A percentile compares a stretch with the other conserved stretches of the same genome.
Conservation (phyloP, 1,140 invertebrate species). For the Parasteatoda tepidariorum region DNA sequence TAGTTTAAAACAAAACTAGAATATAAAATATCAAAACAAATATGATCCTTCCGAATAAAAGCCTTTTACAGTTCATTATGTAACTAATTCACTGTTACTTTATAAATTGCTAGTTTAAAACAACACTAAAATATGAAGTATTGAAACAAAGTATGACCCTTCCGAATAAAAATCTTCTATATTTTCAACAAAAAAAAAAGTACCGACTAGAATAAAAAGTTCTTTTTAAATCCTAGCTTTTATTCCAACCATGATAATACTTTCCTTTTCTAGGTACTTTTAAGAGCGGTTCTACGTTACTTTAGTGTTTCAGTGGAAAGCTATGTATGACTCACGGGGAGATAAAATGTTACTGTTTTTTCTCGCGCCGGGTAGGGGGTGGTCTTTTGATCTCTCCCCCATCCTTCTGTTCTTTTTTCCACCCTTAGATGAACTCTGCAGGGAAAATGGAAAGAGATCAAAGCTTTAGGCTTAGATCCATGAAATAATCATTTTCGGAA, state of each 20-base stretch:
- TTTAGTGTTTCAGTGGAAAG: constrained; percentile 1
- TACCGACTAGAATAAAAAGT: constrained; percentile 5
- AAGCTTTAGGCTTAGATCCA: not conserved
- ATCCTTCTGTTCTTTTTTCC: not conserved
- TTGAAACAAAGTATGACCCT: not conserved
- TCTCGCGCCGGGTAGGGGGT: not conserved
- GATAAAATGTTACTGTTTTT: constrained; percentile 46
- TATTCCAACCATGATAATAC: not conserved
- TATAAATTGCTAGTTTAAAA: too few relatives aligned
- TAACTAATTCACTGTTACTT: too few relatives aligned
- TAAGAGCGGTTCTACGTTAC: constrained; percentile 32
- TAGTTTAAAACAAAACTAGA: too few relatives aligned
- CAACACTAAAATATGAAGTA: too few relatives aligned
- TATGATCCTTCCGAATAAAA: too few relatives aligned
- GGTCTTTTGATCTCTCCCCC: not conserved
- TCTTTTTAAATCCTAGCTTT: constrained; percentile 9
- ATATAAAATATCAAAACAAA: too few relatives aligned
- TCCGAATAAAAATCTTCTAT: constrained; percentile 12
- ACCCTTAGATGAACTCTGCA: not conserved
- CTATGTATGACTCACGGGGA: constrained; percentile 30
- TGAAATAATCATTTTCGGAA: constrained; percentile 9
- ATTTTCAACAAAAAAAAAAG: not conserved
- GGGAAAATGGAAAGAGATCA: not conserved
- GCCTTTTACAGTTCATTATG: too few relatives aligned
- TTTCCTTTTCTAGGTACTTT: constrained; percentile 39